Conservation (phyloP, 2,113 vertebrate species). For the Lepus americanus region DNA sequence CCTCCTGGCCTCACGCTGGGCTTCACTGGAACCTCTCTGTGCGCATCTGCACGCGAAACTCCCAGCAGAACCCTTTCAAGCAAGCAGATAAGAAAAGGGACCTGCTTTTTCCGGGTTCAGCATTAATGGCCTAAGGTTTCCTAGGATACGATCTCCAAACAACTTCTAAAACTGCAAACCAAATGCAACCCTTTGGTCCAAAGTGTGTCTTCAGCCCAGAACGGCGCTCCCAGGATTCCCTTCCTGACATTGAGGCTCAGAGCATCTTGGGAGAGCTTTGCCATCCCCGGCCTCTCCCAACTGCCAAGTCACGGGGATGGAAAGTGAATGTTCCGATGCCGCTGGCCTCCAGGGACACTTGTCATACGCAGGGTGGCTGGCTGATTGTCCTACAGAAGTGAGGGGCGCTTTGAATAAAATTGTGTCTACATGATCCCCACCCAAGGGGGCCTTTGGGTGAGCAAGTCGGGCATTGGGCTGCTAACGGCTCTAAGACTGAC, state of each 20-base stretch:
- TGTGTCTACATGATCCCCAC: background rate
- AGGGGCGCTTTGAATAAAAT: background rate
- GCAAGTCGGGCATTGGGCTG: background rate
- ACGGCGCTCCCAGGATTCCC: background rate
- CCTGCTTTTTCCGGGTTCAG: conserved; percentile 40
- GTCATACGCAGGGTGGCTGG: background rate
- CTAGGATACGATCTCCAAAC: background rate
- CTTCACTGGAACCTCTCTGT: background rate
- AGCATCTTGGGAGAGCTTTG: background rate
- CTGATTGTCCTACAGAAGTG: background rate
- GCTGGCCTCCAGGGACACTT: background rate
- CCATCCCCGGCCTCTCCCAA: background rate
- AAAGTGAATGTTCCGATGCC: background rate
- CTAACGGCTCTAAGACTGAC: background rate
- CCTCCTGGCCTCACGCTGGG: background rate
- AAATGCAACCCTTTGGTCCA: background rate
- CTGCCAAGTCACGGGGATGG: background rate
- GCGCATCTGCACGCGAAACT: background rate
- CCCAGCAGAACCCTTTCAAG: conserved; percentile 12
- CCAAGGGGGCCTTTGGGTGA: background rate
- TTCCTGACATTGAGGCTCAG: background rate
- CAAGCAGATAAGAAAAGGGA: conserved; percentile 38
- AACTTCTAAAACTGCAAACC: background rate
- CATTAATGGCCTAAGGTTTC: conserved; percentile 21
- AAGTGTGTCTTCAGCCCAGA: background rate